Evolutionary conservation across 2,888 invertebrate genomes (phyloP).

Genomic region (Mystacides longicornis): DNA sequence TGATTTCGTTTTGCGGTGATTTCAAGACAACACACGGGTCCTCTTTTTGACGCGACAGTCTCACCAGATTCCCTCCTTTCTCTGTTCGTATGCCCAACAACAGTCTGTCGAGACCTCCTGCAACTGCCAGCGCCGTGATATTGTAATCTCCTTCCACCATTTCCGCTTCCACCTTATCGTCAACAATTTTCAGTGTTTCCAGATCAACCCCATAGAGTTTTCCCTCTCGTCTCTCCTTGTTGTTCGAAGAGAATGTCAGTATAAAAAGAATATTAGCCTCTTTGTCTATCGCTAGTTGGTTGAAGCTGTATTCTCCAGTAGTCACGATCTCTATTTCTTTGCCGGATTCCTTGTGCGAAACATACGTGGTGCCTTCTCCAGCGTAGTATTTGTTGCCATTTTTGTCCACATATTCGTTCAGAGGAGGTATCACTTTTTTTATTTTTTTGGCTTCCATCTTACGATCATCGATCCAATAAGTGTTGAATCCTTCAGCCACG

Average conservation of each 20-base stretch:
- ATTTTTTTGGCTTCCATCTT: not conserved
- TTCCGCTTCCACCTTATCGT: slow-evolving; percentile 13
- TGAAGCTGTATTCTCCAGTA: slow-evolving; percentile 16
- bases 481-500: slow-evolving; percentile 9
- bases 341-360: slow-evolving; percentile 9
- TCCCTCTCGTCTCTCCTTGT: slow-evolving; percentile 1
- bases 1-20: slow-evolving; percentile 6
- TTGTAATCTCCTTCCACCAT: slow-evolving; percentile 11
- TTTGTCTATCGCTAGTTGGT: slow-evolving; percentile 10
- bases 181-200: slow-evolving; percentile 5
- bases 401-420: slow-evolving; percentile 11
- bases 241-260: slow-evolving; percentile 5
- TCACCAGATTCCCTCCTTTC: slow-evolving; percentile 12
- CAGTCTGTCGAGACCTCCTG: slow-evolving; percentile 9
- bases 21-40: slow-evolving; percentile 8
- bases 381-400: slow-evolving; percentile 15
- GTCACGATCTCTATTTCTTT: slow-evolving; percentile 18
- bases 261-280: slow-evolving; percentile 14
- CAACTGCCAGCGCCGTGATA: slow-evolving; percentile 16
- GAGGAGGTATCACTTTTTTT: slow-evolving; percentile 11
- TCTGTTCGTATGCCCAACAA: slow-evolving; percentile 9
- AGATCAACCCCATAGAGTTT: slow-evolving; percentile 9
- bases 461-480: slow-evolving; percentile 8
- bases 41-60: slow-evolving; percentile 4
- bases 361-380: slow-evolving; percentile 16